Percentiles rank a stretch among this genome's conserved stretches.
Conservation (phyloP, 2,113 vertebrate species). For the Columba janthina region DNA sequence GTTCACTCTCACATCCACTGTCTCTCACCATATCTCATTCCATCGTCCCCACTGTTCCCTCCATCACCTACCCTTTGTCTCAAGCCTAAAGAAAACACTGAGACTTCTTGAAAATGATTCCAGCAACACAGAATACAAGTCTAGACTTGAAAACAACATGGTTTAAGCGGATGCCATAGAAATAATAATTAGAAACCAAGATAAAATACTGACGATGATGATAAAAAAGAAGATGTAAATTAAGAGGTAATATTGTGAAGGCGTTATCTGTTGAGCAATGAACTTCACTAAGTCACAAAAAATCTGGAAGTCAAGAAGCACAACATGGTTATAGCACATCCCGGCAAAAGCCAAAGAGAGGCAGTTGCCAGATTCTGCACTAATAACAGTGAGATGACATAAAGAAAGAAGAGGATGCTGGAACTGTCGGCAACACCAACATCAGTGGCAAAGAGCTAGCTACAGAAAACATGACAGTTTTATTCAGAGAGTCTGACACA, state of each 20-base stretch:
- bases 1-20: neutral
- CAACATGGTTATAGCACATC: neutral
- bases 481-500: neutral
- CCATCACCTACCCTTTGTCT: neutral
- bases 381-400: neutral
- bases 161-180: neutral
- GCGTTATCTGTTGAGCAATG: neutral
- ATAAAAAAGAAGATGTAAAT: neutral
- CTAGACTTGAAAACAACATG: neutral
- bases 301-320: neutral
- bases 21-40: neutral
- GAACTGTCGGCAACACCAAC: neutral
- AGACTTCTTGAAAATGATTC: neutral
- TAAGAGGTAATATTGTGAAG: neutral
- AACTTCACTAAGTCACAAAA: neutral
- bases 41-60: neutral
- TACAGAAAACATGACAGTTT: neutral
- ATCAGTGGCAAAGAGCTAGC: neutral
- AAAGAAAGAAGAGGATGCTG: neutral
- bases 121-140: neutral
- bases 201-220: neutral
- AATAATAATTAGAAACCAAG: neutral
- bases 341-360: neutral
- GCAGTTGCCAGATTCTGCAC: neutral
- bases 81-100: neutral